Conservation (phyloP, 2,888 invertebrate genomes). For the Antitype chi region DNA sequence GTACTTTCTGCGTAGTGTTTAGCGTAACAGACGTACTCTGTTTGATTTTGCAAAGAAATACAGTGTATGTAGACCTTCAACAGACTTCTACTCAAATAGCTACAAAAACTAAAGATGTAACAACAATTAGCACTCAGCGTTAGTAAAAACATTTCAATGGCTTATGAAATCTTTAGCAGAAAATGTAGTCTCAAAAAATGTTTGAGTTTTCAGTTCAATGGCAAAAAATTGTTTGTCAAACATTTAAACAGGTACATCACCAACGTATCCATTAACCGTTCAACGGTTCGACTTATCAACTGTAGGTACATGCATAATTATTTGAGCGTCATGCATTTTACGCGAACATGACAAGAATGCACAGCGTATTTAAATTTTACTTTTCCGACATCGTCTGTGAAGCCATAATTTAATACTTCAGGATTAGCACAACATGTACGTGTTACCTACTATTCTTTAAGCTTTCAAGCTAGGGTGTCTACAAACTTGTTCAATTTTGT, state of each 20-base stretch:
- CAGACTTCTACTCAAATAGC: background rate
- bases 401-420: conserved; percentile 33
- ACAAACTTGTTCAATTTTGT: conserved; percentile 7
- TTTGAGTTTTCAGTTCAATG: background rate
- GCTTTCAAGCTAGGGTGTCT: background rate
- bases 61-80: background rate
- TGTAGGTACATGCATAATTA: conserved; percentile 37
- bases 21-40: background rate
- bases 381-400: conserved; percentile 35
- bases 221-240: conserved; percentile 4
- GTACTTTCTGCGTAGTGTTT: background rate
- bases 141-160: conserved; percentile 1
- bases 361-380: conserved; percentile 40
- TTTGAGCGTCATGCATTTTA: conserved; percentile 40
- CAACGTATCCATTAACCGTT: conserved; percentile 19
- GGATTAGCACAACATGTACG: conserved; percentile 30
- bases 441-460: conserved; percentile 3
- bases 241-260: conserved; percentile 2
- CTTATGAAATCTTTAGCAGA: background rate
- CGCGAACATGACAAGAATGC: conserved; percentile 45
- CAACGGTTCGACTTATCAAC: conserved; percentile 52
- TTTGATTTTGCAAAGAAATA: background rate
- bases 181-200: background rate
- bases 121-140: background rate
- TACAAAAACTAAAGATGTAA: background rate